These are phyloP conservation scores for Aphrophora alni DNA, from an alignment of 2,888 invertebrate genomes.

Conservation along the genomic window DNA sequence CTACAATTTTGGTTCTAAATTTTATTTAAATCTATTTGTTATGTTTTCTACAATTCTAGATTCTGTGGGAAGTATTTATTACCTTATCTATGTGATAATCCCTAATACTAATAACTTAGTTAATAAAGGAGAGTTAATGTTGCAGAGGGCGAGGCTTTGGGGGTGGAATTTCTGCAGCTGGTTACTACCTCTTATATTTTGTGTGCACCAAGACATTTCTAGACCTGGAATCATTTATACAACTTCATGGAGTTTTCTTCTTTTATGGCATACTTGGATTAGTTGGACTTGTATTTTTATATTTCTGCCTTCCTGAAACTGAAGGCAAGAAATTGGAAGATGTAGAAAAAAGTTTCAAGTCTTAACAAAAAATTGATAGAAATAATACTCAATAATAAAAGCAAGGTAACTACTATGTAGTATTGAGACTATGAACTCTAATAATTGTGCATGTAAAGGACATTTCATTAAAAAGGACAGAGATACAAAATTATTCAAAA, in stretches of 20 bases:
- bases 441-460: too few species aligned
- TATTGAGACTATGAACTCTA: too few species aligned
- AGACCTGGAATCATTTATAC: slow-evolving; percentile 44
- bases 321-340: slow-evolving; percentile 72
- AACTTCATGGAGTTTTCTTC: slow-evolving; percentile 52
- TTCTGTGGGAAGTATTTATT: too few species aligned
- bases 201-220: slow-evolving; percentile 61
- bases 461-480: too few species aligned
- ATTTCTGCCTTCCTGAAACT: slow-evolving; percentile 78
- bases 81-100: too few species aligned
- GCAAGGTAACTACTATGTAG: too few species aligned
- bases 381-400: too few species aligned
- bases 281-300: slow-evolving; percentile 67
- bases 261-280: slow-evolving; percentile 57
- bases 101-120: too few species aligned
- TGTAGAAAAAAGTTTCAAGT: slow-evolving; percentile 40
- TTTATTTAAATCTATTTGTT: too few species aligned
- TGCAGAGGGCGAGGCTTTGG: slow-evolving; percentile 63
- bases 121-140: slow-evolving; percentile 10
- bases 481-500: too few species aligned
- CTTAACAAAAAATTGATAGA: background rate
- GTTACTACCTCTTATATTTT: slow-evolving; percentile 63
- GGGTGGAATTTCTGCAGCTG: slow-evolving; percentile 63
- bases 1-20: too few species aligned
- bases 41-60: too few species aligned